These are phyloP conservation scores for rabbit (Oryctolagus cuniculus) DNA, from an alignment of 2,113 vertebrate species.

Conservation along the genomic window DNA sequence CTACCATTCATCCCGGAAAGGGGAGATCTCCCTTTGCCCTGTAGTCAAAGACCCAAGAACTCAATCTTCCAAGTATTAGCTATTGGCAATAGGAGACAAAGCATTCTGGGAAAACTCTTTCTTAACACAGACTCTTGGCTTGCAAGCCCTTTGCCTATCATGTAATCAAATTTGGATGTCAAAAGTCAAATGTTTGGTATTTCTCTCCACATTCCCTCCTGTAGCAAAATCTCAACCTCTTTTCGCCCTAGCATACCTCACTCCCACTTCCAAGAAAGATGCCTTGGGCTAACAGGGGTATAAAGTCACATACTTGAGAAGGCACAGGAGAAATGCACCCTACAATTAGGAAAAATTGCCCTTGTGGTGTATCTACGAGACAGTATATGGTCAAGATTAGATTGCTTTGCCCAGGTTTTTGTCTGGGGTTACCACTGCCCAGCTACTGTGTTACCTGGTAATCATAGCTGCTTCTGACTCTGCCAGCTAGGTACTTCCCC, in stretches of 20 bases:
- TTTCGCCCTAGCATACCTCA: no score
- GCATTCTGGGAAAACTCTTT: background rate
- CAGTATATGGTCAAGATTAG: background rate
- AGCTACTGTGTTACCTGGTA: background rate
- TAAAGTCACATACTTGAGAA: background rate
- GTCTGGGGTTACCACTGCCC: background rate
- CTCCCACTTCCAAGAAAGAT: background rate
- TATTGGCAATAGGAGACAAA: constrained; percentile 35
- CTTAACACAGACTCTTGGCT: constrained; percentile 31
- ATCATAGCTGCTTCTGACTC: constrained; percentile 5
- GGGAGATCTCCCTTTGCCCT: background rate
- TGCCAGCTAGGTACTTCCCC: background rate
- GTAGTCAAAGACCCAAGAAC: background rate
- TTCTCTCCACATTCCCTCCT: background rate
- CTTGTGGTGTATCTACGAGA: background rate
- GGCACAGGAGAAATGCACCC: background rate
- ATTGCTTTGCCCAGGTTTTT: background rate
- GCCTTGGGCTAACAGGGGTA: background rate
- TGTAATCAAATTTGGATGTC: background rate
- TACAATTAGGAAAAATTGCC: background rate
- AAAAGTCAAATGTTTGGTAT: constrained; percentile 1
- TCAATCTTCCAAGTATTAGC: background rate
- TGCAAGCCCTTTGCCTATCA: background rate
- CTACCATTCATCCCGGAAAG: background rate
- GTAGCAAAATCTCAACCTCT: constrained; percentile 42